Conservation (phyloP, 2,113 vertebrate species). For the Nothoprocta pentlandii region DNA sequence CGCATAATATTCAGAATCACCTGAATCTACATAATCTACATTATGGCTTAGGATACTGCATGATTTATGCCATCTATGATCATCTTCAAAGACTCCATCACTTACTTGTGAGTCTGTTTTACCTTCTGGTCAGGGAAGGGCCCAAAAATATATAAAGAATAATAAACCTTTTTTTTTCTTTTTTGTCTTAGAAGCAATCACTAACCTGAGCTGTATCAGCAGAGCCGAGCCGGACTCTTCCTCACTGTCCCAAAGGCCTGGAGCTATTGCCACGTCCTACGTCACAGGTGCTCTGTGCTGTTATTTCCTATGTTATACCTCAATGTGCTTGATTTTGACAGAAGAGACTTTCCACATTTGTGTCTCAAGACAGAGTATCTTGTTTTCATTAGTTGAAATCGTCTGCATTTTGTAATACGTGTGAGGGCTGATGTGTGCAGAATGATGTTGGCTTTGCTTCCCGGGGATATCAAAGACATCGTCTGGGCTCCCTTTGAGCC, state of each 20-base stretch:
- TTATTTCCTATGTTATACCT: background rate
- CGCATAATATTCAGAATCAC: background rate
- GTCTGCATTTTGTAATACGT: background rate
- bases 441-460: background rate
- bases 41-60: background rate
- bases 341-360: background rate
- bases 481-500: background rate
- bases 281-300: background rate
- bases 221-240: background rate
- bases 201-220: background rate
- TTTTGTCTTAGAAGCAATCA: background rate
- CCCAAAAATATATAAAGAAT: background rate
- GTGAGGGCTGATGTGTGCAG: background rate
- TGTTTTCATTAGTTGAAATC: background rate
- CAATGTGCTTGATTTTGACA: background rate
- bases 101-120: conserved; percentile 5
- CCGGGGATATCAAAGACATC: background rate
- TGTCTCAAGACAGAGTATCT: background rate
- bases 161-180: background rate
- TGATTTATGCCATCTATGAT: conserved; percentile 31
- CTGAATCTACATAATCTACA: background rate
- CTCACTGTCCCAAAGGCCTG: background rate
- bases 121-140: background rate
- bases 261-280: background rate
- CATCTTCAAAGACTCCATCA: background rate